Percentiles rank a stretch among this genome's conserved stretches.
Conservation (phyloP, 2,797 vertebrate genomes). For the Acanthurus leucopareius region DNA sequence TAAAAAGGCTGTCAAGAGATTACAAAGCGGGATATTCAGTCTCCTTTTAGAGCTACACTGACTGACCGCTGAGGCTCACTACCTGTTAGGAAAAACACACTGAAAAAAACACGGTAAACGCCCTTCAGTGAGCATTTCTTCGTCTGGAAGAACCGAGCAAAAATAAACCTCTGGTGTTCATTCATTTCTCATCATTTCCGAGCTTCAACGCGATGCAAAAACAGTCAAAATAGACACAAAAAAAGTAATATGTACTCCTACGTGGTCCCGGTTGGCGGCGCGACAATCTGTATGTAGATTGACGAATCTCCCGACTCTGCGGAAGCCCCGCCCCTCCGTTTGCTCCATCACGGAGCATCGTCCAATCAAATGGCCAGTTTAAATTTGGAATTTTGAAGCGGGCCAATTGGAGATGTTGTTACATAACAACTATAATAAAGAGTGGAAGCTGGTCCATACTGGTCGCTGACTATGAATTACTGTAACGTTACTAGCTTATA, state of each 20-base stretch:
- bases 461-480: slow-evolving; percentile 43
- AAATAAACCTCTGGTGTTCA: slow-evolving; percentile 36
- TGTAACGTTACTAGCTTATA: neutral
- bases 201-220: slow-evolving; percentile 23
- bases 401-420: slow-evolving; percentile 80
- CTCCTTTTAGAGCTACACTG: slow-evolving; percentile 45
- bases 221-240: slow-evolving; percentile 34
- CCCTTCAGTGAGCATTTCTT: slow-evolving; percentile 67
- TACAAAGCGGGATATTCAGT: slow-evolving; percentile 71
- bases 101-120: slow-evolving; percentile 69
- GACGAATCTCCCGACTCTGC: slow-evolving; percentile 58
- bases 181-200: slow-evolving; percentile 63
- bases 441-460: slow-evolving; percentile 58
- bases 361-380: slow-evolving; percentile 78
- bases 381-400: slow-evolving; percentile 77
- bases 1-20: slow-evolving; percentile 62
- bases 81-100: slow-evolving; percentile 79
- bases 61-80: slow-evolving; percentile 65
- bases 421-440: slow-evolving; percentile 72
- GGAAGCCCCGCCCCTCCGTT: slow-evolving; percentile 64
- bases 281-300: slow-evolving; percentile 70
- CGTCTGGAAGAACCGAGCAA: slow-evolving; percentile 12
- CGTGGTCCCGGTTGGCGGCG: slow-evolving; percentile 77
- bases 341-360: slow-evolving; percentile 12
- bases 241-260: slow-evolving; percentile 65